Percentiles rank a stretch among this genome's conserved stretches.
phyloP scores from a whole-genome alignment of 2,888 invertebrate genomes.

The Anorthoa munda region DNA sequence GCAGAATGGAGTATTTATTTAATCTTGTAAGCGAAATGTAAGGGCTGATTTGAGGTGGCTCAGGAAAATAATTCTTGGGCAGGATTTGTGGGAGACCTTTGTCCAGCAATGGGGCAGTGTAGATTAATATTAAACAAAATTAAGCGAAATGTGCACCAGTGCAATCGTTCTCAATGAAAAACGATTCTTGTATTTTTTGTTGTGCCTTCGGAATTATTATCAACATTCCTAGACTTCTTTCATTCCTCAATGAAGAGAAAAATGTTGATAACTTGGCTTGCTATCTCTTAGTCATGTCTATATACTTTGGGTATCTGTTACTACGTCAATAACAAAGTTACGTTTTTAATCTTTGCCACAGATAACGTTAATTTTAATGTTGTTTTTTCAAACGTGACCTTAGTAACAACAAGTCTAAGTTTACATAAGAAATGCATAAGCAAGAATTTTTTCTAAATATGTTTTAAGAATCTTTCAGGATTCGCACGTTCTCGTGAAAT shows the following conservation, averaged over 20 bases:
- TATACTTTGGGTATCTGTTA: slow-evolving; percentile 16
- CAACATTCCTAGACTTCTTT: background rate
- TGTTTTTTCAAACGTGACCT: slow-evolving; percentile 47
- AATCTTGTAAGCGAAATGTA: no score
- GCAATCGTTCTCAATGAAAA: no score
- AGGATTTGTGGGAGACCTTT: no score
- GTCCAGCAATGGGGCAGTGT: no score
- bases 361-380: slow-evolving; percentile 23
- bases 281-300: slow-evolving; percentile 17
- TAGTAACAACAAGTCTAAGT: slow-evolving; percentile 37
- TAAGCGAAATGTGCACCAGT: no score
- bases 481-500: slow-evolving; percentile 48
- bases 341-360: slow-evolving; percentile 17
- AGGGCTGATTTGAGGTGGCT: no score
- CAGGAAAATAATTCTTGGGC: no score
- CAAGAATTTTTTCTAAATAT: slow-evolving; percentile 44
- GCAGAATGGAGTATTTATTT: no score
- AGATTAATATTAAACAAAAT: no score
- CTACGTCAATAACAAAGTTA: slow-evolving; percentile 7
- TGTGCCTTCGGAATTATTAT: no score
- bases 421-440: slow-evolving; percentile 34
- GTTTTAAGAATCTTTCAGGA: slow-evolving; percentile 14
- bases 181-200: no score
- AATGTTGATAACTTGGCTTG: background rate
- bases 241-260: slow-evolving; percentile 11